Percentiles rank a stretch among this genome's conserved stretches.
phyloP scores from a whole-genome alignment of 2,888 invertebrate genomes.

The Antitype chi region DNA sequence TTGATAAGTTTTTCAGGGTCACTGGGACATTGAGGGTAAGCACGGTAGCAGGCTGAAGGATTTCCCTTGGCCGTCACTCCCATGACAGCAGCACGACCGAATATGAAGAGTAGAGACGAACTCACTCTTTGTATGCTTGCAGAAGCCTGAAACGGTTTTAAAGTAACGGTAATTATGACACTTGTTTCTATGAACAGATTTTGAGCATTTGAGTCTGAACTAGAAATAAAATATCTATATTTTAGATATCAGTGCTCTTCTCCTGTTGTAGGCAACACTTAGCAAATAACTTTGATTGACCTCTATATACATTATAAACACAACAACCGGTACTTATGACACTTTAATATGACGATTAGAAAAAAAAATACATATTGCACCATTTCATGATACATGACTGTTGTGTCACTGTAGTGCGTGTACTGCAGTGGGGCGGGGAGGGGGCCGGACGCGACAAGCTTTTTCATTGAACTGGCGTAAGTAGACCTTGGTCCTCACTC shows the following conservation, averaged over 20 bases:
- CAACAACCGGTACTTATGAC: too few relatives aligned
- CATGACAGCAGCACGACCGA: slow-evolving; percentile 94
- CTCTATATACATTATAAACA: too few relatives aligned
- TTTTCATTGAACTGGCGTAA: slow-evolving; percentile 21
- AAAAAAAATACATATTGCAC: neutral
- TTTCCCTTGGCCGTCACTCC: slow-evolving; percentile 93
- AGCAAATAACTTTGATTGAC: too few relatives aligned
- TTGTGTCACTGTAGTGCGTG: slow-evolving; percentile 1
- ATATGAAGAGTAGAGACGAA: slow-evolving; percentile 92
- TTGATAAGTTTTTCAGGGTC: slow-evolving; percentile 93
- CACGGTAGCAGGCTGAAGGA: slow-evolving; percentile 90
- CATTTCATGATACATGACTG: neutral
- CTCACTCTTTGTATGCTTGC: slow-evolving; percentile 89
- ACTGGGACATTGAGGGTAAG: slow-evolving; percentile 94
- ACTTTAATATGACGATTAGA: neutral
- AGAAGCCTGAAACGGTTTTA: slow-evolving; percentile 86
- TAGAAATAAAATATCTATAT: too few relatives aligned
- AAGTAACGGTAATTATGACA: too few relatives aligned
- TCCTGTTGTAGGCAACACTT: too few relatives aligned
- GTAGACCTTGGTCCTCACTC: neutral
- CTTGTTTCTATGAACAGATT: too few relatives aligned
- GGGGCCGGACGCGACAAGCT: slow-evolving; percentile 15
- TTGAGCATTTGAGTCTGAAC: too few relatives aligned
- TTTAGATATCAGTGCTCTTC: too few relatives aligned
- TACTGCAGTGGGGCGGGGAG: neutral